Evolutionary conservation across 2,113 vertebrate genomes (phyloP).

Genomic region (Propithecus coquereli): DNA sequence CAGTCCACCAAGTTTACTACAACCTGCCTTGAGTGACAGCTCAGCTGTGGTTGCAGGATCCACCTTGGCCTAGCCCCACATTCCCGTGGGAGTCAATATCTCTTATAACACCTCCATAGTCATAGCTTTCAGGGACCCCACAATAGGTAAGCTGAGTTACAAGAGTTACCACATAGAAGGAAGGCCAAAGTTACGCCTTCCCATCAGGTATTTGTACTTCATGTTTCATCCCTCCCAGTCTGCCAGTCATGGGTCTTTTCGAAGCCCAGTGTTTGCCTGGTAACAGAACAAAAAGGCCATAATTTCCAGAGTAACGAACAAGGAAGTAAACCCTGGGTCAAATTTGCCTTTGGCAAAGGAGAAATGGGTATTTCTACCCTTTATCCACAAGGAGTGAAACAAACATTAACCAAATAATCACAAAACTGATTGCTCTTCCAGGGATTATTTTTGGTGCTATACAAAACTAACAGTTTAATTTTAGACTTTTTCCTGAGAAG

Average conservation of each 20-base stretch:
- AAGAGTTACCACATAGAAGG: background rate
- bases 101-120: background rate
- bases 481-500: background rate
- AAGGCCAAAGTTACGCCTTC: background rate
- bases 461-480: background rate
- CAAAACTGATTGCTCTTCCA: background rate
- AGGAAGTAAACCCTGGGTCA: background rate
- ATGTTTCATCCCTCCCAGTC: background rate
- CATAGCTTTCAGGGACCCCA: background rate
- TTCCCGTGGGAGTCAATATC: too few relatives aligned
- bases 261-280: background rate
- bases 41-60: too few relatives aligned
- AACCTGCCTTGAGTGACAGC: background rate
- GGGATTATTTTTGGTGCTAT: background rate
- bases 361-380: background rate
- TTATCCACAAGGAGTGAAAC: background rate
- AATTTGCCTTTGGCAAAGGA: background rate
- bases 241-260: background rate
- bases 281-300: background rate
- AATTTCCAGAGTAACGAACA: background rate
- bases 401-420: background rate
- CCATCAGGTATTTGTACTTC: too few relatives aligned
- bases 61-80: background rate
- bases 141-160: background rate
- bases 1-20: background rate